Conservation (phyloP, 2,888 invertebrate genomes). For the Sphecodes monilicornis region DNA sequence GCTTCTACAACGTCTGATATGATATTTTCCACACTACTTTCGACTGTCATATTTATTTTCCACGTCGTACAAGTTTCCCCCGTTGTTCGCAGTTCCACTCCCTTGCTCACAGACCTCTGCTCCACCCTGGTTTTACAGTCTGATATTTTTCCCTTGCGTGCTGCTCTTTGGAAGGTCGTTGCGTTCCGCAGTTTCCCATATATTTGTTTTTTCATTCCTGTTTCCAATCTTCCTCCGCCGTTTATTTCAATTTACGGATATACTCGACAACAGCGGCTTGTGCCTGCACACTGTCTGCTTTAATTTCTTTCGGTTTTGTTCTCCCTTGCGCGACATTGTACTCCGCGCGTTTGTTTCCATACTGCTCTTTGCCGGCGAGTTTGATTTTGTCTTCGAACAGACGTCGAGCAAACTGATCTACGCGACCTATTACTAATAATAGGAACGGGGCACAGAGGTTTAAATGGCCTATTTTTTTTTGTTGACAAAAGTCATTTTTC, state of each 20-base stretch:
- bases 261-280: background rate
- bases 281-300: background rate
- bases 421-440: no score
- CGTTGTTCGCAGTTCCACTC: background rate
- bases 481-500: no score
- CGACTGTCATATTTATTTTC: background rate
- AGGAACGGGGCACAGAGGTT: no score
- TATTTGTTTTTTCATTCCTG: background rate
- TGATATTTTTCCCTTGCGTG: conserved; percentile 18
- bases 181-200: background rate
- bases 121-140: background rate
- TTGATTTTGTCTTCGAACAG: background rate
- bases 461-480: no score
- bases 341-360: background rate
- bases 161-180: conserved; percentile 13
- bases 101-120: background rate
- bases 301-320: background rate
- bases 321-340: background rate
- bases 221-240: background rate
- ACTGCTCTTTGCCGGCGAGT: background rate
- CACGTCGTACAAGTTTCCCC: background rate
- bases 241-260: conserved; percentile 2
- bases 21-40: background rate
- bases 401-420: background rate
- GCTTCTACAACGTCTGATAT: background rate